Evolutionary conservation across 2,888 invertebrate species (phyloP).

Genomic region (Altica lythri): DNA sequence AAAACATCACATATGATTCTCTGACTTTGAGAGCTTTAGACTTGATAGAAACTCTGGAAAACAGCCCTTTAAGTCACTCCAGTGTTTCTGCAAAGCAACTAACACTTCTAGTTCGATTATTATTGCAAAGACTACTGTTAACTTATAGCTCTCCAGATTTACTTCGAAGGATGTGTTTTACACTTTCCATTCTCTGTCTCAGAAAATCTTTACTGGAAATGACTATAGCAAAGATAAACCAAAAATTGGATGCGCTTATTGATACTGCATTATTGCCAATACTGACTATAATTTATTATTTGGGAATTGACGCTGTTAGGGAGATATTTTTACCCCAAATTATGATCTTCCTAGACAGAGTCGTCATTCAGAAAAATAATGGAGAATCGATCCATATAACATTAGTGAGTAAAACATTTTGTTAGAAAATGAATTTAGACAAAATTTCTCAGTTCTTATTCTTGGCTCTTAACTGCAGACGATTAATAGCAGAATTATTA

Average conservation of each 20-base stretch:
- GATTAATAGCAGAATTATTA: too few relatives aligned
- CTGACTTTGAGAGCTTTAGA: slow-evolving; percentile 57
- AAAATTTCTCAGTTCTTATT: too few relatives aligned
- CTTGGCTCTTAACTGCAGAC: too few relatives aligned
- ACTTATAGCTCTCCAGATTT: slow-evolving; percentile 44
- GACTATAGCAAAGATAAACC: slow-evolving; percentile 48
- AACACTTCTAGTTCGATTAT: slow-evolving; percentile 49
- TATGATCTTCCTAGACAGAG: slow-evolving; percentile 41
- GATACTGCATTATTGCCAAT: slow-evolving; percentile 44
- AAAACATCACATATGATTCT: slow-evolving; percentile 58
- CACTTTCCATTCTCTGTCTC: slow-evolving; percentile 49
- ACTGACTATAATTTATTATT: slow-evolving; percentile 46
- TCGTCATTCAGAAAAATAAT: slow-evolving; percentile 30
- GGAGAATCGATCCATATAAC: slow-evolving; percentile 42
- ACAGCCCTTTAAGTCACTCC: slow-evolving; percentile 62
- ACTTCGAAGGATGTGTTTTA: slow-evolving; percentile 50
- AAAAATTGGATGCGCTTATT: slow-evolving; percentile 43
- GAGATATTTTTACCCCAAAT: slow-evolving; percentile 48
- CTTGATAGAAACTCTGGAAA: slow-evolving; percentile 64
- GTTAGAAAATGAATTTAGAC: too few relatives aligned
- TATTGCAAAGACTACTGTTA: slow-evolving; percentile 51
- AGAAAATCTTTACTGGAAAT: slow-evolving; percentile 47
- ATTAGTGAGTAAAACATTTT: slow-evolving; percentile 45
- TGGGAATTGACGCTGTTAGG: slow-evolving; percentile 49
- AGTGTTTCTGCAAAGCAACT: slow-evolving; percentile 64